Percentiles rank a stretch among this genome's conserved stretches.
Evolutionary conservation across 2,113 vertebrate genomes (phyloP).

Genomic region (Uropsilus gracilis): DNA sequence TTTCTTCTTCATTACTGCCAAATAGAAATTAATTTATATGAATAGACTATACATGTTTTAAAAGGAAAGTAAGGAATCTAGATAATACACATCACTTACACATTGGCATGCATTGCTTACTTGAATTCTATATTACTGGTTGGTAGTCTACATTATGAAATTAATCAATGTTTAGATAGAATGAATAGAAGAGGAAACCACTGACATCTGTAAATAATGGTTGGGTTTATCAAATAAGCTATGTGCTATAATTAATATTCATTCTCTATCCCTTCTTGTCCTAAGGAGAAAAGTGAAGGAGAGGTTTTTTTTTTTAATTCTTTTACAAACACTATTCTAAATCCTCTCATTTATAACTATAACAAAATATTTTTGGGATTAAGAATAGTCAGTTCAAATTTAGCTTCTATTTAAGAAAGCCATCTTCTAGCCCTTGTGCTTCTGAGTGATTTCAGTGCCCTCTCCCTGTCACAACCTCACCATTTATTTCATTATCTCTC

Average conservation of each 20-base stretch:
- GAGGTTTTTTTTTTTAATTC: not conserved
- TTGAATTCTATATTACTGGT: not conserved
- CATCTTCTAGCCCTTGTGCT: not conserved
- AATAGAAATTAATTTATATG: not conserved
- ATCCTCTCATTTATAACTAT: not conserved
- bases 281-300: not conserved
- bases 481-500: not conserved
- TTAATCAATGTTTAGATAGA: not conserved
- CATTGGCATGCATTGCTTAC: not conserved
- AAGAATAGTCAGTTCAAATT: not conserved
- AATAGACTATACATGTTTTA: not conserved
- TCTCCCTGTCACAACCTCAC: not conserved
- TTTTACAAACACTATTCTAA: not conserved
- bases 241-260: constrained; percentile 37
- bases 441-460: not conserved
- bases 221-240: not conserved
- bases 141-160: not conserved
- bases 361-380: not conserved
- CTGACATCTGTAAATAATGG: not conserved
- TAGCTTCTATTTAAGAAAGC: not conserved
- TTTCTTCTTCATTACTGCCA: not conserved
- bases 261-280: not conserved
- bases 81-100: not conserved
- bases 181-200: not conserved
- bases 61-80: not conserved